Percentiles rank a stretch among this genome's conserved stretches.
These are phyloP conservation scores for Stylophora pistillata DNA, from an alignment of 64 coral and sea anemone genomes.

Conservation along the genomic window DNA sequence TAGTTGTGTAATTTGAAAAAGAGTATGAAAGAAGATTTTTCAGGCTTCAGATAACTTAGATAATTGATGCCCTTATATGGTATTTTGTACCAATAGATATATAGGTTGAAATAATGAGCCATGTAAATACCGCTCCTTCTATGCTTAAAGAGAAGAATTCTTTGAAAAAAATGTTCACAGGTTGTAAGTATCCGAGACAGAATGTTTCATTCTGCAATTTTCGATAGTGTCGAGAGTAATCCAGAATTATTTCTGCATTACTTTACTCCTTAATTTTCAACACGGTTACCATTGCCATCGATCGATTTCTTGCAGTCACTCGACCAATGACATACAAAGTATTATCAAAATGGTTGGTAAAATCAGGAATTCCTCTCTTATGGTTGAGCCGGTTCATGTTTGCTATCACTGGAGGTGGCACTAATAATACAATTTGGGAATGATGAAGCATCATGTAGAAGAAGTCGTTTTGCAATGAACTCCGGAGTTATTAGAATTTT, in stretches of 20 bases:
- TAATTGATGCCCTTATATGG: no score
- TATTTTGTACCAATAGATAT: no score
- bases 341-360: conserved; percentile 1
- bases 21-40: no score
- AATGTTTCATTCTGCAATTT: no score
- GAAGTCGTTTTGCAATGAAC: background rate
- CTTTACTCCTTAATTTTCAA: background rate
- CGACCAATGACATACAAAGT: background rate
- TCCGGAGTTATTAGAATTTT: background rate
- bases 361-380: background rate
- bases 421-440: background rate
- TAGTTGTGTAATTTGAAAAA: no score
- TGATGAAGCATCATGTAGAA: background rate
- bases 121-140: no score
- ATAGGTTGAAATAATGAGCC: no score
- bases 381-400: background rate
- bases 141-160: no score
- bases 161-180: no score
- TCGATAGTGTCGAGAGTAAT: no score
- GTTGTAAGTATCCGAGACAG: no score
- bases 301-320: conserved; percentile 1
- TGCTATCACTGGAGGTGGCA: background rate
- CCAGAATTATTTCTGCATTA: background rate
- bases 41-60: no score
- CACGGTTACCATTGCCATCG: background rate